Percentiles rank a stretch among this genome's conserved stretches.
Conservation (phyloP, 2,888 invertebrate genomes). For the Matsumyia berberina region DNA sequence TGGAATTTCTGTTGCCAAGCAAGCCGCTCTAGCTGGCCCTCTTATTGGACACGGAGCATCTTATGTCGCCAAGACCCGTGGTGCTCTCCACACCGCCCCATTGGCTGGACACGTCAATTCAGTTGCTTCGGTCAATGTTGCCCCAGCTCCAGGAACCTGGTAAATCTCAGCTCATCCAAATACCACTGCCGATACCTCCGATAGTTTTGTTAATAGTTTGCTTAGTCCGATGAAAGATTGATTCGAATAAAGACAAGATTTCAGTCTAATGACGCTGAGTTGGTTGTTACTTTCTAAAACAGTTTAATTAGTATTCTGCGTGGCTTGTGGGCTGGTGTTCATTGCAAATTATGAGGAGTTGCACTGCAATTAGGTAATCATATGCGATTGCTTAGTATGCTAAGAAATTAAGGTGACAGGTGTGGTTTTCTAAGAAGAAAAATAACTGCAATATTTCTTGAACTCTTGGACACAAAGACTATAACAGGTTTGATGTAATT, state of each 20-base stretch:
- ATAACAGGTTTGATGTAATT: too few species aligned
- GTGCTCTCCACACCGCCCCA: conserved; percentile 81
- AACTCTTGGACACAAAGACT: too few species aligned
- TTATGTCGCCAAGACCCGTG: conserved; percentile 81
- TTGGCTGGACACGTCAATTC: conserved; percentile 81
- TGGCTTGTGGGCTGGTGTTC: too few species aligned
- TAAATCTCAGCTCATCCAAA: conserved; percentile 19
- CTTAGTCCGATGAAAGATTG: conserved; percentile 17
- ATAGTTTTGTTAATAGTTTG: neutral
- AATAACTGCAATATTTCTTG: too few species aligned
- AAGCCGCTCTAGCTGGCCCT: conserved; percentile 82
- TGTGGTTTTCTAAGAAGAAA: too few species aligned
- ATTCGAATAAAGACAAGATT: conserved; percentile 18
- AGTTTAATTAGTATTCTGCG: neutral
- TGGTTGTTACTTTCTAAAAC: neutral
- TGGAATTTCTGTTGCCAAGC: conserved; percentile 78
- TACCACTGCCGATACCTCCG: neutral
- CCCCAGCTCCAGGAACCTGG: conserved; percentile 81
- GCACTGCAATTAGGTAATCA: neutral
- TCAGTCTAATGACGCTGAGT: neutral
- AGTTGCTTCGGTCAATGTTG: conserved; percentile 80
- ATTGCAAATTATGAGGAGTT: neutral
- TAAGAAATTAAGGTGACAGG: too few species aligned
- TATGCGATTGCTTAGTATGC: too few species aligned
- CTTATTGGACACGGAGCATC: conserved; percentile 81